A percentile compares a stretch with the other conserved stretches of the same genome.
phyloP scores from a whole-genome alignment of 2,888 invertebrate species.

The Ditula angustiorana region DNA sequence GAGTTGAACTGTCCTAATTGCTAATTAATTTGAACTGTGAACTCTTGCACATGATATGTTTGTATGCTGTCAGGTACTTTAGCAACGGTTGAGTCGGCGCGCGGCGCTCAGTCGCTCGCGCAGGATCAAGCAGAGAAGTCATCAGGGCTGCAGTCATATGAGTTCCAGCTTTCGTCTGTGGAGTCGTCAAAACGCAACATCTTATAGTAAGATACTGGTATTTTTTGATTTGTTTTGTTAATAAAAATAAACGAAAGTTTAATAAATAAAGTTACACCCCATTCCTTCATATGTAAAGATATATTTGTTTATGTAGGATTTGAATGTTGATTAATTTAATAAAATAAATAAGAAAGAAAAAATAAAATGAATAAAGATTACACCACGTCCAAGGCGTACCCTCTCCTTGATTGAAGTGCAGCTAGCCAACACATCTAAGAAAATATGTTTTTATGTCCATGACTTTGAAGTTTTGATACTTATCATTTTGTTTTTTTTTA shows the following conservation, averaged over 20 bases:
- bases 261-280: conserved; percentile 47
- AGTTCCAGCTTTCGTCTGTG: conserved; percentile 20
- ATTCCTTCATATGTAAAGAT: conserved; percentile 57
- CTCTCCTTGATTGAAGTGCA: conserved; percentile 44
- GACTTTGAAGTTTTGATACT: conserved; percentile 1
- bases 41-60: conserved; percentile 50
- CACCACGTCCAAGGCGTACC: conserved; percentile 50
- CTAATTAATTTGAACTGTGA: conserved; percentile 54
- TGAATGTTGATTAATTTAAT: conserved; percentile 41
- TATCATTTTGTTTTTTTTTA: no score
- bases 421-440: conserved; percentile 37
- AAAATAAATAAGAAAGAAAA: conserved; percentile 44
- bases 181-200: conserved; percentile 57
- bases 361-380: conserved; percentile 43
- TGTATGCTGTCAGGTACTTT: conserved; percentile 70
- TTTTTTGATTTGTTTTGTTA: conserved; percentile 80
- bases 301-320: conserved; percentile 55
- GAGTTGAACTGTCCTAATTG: conserved; percentile 68
- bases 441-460: conserved; percentile 1
- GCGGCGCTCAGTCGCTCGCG: conserved; percentile 13
- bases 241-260: conserved; percentile 66
- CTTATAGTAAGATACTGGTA: conserved; percentile 83
- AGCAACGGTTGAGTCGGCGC: conserved; percentile 31
- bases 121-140: conserved; percentile 16
- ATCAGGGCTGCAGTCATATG: not conserved